Evolutionary conservation across 2,888 invertebrate genomes (phyloP), one percentile per base, ranked within the genome.

Genomic region (Acrobasis consociella): DNA sequence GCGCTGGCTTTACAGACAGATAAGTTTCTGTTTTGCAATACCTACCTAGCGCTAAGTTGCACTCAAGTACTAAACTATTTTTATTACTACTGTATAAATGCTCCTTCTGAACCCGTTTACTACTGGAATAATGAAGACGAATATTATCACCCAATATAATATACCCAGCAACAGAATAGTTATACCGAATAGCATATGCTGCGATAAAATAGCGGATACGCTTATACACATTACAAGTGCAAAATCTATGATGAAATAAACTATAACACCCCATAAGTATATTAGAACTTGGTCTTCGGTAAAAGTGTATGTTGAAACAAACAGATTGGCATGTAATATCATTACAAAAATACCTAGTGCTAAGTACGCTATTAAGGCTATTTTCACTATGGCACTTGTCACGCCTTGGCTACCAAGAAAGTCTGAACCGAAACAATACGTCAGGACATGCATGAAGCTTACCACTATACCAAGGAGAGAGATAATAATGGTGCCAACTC

Each of bases 91-190:
- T n/a, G 83, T 84, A 56, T 81, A 81, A 69, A 87, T 84, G 73
- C 71, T 84, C 71, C 69, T 74, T 61, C 87, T 81, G 62, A 82
- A 85, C 51, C 87, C 86, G 67, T 87, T 86, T 9, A 86, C 77
- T 16, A 80, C 74, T 11, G 85, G 77, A 22, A 86, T 73, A 42
- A 84, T 58, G 62, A 73, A 73, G 22, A 65, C 13, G 65, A 78
- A 81, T 46, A 82, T 64, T 64, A 76, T 50, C 11, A 76, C 39
- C 85, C 86, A 86, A 63, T 76, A 79, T 2, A 73, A 37, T 16
- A 73, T 0, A 70, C 77, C 72, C 15, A 68, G 56, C 10, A 74
- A 7, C 3, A 77, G 53, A 37, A 77, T 53, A 3, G 66, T 2
- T 0, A 72, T 15, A 11, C 72, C 78, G 10, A 64, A 63, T 49